These are phyloP conservation scores for Diploscapter pachys DNA, from an alignment of 1,140 invertebrate genomes.

Conservation along the genomic window DNA sequence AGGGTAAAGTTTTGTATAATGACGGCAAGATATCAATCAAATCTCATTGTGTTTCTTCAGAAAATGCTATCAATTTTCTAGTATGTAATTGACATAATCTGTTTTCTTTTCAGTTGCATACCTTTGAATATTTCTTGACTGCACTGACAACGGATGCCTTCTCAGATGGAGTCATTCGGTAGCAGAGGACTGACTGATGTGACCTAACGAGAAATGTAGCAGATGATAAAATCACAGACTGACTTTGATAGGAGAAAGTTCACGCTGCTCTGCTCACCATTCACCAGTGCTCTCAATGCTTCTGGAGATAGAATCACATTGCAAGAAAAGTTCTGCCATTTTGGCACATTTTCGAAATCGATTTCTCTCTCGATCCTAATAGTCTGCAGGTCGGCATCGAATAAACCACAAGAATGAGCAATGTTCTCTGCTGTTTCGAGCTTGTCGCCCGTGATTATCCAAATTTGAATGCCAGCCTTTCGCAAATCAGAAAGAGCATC, in stretches of 20 bases:
- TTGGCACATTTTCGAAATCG: slow-evolving; percentile 12
- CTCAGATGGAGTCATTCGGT: slow-evolving; percentile 89
- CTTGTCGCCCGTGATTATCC: slow-evolving; percentile 96
- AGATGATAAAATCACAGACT: neutral
- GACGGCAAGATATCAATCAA: too few relatives aligned
- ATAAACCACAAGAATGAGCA: slow-evolving; percentile 34
- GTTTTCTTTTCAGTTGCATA: slow-evolving; percentile 59
- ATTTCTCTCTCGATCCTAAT: slow-evolving; percentile 16
- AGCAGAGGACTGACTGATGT: slow-evolving; percentile 78
- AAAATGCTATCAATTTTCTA: too few relatives aligned
- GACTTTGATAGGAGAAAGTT: slow-evolving; percentile 6
- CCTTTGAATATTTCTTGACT: slow-evolving; percentile 61
- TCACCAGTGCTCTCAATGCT: slow-evolving; percentile 14
- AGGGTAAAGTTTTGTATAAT: too few relatives aligned
- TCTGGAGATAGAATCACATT: slow-evolving; percentile 28
- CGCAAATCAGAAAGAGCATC: slow-evolving; percentile 81
- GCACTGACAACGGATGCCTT: slow-evolving; percentile 93
- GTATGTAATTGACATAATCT: too few relatives aligned
- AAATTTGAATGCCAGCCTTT: slow-evolving; percentile 85
- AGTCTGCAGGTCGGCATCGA: slow-evolving; percentile 10
- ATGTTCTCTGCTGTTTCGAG: slow-evolving; percentile 83
- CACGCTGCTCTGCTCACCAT: neutral
- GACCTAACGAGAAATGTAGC: slow-evolving; percentile 26
- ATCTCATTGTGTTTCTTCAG: too few relatives aligned
- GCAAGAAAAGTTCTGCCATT: slow-evolving; percentile 5